These are phyloP conservation scores for Phenacoccus solenopsis DNA, from an alignment of 1,140 invertebrate species.

Conservation along the genomic window DNA sequence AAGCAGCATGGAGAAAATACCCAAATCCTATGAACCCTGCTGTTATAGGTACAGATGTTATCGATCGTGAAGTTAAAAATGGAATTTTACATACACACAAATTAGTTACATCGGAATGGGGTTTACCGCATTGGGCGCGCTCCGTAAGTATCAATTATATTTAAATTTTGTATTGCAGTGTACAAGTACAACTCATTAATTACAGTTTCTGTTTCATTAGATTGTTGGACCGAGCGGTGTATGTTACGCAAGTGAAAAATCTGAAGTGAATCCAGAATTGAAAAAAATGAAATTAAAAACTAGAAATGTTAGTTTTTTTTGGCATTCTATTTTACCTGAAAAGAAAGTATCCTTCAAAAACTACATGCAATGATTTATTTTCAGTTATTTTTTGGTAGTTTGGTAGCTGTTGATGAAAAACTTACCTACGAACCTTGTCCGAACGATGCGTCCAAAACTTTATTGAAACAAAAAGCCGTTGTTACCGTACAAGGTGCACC, in stretches of 20 bases:
- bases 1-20: slow-evolving; percentile 96
- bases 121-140: slow-evolving; percentile 83
- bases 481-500: slow-evolving; percentile 88
- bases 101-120: slow-evolving; percentile 88
- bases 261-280: slow-evolving; percentile 70
- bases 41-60: slow-evolving; percentile 89
- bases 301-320: slow-evolving; percentile 47
- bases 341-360: too few species aligned
- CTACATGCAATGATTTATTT: too few species aligned
- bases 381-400: slow-evolving; percentile 73
- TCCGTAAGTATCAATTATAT: slow-evolving; percentile 46
- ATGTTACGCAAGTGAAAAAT: slow-evolving; percentile 90
- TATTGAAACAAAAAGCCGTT: slow-evolving; percentile 85
- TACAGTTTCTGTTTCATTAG: background rate
- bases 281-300: slow-evolving; percentile 80
- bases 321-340: too few species aligned
- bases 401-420: slow-evolving; percentile 85
- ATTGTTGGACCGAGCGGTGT: slow-evolving; percentile 62
- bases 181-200: slow-evolving; percentile 32
- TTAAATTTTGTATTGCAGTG: background rate
- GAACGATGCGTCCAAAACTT: slow-evolving; percentile 61
- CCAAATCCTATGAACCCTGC: slow-evolving; percentile 97
- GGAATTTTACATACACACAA: slow-evolving; percentile 82
- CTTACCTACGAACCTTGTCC: slow-evolving; percentile 82
- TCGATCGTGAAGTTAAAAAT: slow-evolving; percentile 74